Evolutionary conservation across 2,888 invertebrate genomes (phyloP).

Genomic region (Plebejus anna): DNA sequence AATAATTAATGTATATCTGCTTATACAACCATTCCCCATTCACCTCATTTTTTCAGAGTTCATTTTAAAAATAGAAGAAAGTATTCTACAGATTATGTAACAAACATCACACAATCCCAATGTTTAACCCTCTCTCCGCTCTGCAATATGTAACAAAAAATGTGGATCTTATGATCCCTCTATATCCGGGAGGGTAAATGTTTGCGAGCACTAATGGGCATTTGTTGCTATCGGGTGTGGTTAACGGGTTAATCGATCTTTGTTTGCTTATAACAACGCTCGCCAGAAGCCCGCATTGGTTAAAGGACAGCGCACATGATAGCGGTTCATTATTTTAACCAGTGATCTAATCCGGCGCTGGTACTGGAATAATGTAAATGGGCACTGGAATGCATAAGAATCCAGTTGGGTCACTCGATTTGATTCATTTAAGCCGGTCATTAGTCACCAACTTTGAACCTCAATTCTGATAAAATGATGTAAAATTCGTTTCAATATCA

Average conservation of each 20-base stretch:
- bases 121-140: not conserved
- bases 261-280: slow-evolving; percentile 43
- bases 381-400: too few species aligned
- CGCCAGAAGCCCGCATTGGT: slow-evolving; percentile 12
- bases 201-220: slow-evolving; percentile 51
- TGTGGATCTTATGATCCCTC: slow-evolving; percentile 9
- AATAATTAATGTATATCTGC: too few species aligned
- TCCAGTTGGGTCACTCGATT: too few species aligned
- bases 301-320: not conserved
- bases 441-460: not conserved
- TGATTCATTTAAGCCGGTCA: too few species aligned
- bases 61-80: too few species aligned
- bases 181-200: slow-evolving; percentile 41
- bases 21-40: too few species aligned
- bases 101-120: not conserved
- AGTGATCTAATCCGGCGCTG: too few species aligned
- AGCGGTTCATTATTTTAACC: too few species aligned
- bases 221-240: slow-evolving; percentile 38
- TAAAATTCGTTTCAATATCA: too few species aligned
- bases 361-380: too few species aligned
- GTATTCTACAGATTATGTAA: not conserved
- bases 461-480: too few species aligned
- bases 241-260: slow-evolving; percentile 54
- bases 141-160: not conserved
- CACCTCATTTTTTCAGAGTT: too few species aligned